Conservation (phyloP, 2,113 vertebrate genomes). For the Gavialis gangeticus region DNA sequence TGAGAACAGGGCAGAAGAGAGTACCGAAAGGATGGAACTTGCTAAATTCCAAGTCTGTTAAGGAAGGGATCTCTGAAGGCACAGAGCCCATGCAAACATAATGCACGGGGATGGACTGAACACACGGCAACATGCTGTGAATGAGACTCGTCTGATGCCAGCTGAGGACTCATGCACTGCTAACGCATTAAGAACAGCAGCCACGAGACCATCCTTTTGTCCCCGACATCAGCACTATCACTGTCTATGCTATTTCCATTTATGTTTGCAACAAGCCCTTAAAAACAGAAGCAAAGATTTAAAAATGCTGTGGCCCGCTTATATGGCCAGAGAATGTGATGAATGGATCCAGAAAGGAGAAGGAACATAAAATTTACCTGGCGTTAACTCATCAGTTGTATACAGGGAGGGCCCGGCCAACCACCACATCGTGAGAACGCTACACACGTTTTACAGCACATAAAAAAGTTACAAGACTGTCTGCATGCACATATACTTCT, state of each 20-base stretch:
- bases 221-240: background rate
- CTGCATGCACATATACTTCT: background rate
- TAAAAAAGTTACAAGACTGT: background rate
- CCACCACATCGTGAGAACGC: background rate
- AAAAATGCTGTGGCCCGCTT: no score
- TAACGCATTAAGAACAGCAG: slow-evolving; percentile 6
- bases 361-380: no score
- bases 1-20: background rate
- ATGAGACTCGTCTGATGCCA: background rate
- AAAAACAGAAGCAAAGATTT: no score
- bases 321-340: no score
- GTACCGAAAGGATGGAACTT: background rate
- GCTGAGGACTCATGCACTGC: background rate
- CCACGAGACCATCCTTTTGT: background rate
- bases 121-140: background rate
- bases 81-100: background rate
- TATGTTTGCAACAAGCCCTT: background rate
- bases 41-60: background rate
- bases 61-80: background rate
- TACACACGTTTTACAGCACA: accelerated
- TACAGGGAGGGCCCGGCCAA: background rate
- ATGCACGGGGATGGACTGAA: background rate
- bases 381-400: background rate
- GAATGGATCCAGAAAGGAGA: no score
- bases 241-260: background rate